Conservation (phyloP, 1,140 invertebrate genomes). For the Ectropis grisescens region DNA sequence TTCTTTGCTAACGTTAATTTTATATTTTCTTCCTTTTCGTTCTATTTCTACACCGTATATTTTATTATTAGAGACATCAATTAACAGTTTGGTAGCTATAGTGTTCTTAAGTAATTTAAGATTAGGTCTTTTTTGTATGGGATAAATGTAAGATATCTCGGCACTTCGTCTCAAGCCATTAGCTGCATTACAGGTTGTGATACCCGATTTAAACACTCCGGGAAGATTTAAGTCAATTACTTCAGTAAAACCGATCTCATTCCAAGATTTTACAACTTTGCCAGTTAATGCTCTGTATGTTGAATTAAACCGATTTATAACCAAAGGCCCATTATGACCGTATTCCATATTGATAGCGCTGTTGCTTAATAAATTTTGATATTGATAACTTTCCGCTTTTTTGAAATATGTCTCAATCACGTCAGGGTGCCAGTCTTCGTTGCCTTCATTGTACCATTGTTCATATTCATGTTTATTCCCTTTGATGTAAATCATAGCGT, state of each 20-base stretch:
- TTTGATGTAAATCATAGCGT: slow-evolving; percentile 83
- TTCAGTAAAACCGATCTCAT: slow-evolving; percentile 28
- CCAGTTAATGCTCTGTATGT: slow-evolving; percentile 18
- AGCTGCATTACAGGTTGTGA: slow-evolving; percentile 28
- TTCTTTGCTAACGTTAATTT: slow-evolving; percentile 50
- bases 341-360: slow-evolving; percentile 18
- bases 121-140: slow-evolving; percentile 71
- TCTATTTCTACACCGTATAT: slow-evolving; percentile 34
- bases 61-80: slow-evolving; percentile 17
- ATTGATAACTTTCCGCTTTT: slow-evolving; percentile 33
- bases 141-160: slow-evolving; percentile 70
- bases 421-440: slow-evolving; percentile 75
- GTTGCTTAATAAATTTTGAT: slow-evolving; percentile 14
- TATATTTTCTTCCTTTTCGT: slow-evolving; percentile 12
- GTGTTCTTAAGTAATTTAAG: slow-evolving; percentile 74
- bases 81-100: slow-evolving; percentile 51
- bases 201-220: slow-evolving; percentile 38
- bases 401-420: slow-evolving; percentile 19
- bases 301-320: slow-evolving; percentile 28
- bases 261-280: slow-evolving; percentile 42
- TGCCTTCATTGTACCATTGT: slow-evolving; percentile 75
- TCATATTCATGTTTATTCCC: slow-evolving; percentile 74
- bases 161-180: slow-evolving; percentile 72
- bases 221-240: slow-evolving; percentile 35
- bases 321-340: slow-evolving; percentile 23